Base-by-base conservation (phyloP, 2,113 vertebrate species). In the Catharus fuscescens region DNA sequence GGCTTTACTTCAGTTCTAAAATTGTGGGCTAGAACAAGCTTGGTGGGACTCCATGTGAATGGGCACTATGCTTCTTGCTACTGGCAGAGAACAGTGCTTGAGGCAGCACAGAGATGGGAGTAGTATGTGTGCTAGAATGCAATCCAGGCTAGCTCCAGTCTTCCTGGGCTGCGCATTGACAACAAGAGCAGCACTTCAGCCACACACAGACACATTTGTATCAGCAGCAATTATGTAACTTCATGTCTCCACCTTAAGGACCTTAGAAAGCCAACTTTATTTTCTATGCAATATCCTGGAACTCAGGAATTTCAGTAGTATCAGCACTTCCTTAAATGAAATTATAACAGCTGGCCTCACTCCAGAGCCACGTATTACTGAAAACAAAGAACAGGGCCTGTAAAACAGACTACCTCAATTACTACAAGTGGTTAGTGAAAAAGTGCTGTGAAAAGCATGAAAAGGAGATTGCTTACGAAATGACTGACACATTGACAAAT, bases 401-500 rank as follows among this genome's bases (percentile, higher is more conserved):
- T 23, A 66, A 80, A 9, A 66, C 29, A 72, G 32, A 66, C 32
- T 61, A 76, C 29, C 54, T 90, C 59, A 86, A 25, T 56, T 38
- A 59, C 34, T 87, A 60, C 21, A 72, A 70, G 59, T 8, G 34
- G 32, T 50, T 88, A 92, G 28, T 62, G 50, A 82, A 80, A 72
- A 92, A 82, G 47, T 54, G 26, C 59, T 40, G 34, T 62, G 47
- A 93, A 54, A 87, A 91, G 48, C 73, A 83, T 40, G 70, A 81
- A 82, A 69, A 69, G 59, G 47, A 91, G 29, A 83, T 21, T 77
- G 32, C 67, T 94, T 86, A 77, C 90, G 65, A 80, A 79, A 70
- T 83, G 67, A 93, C 67, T 83, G 93, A 87, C 56, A 91, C 50
- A 69, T 40, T 73, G 79, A 91, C 69, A 60, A 78, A 88, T 94